A percentile compares a stretch with the other conserved stretches of the same genome.
phyloP scores from a whole-genome alignment of 2,797 vertebrate species.

The Neostethus bicornis region DNA sequence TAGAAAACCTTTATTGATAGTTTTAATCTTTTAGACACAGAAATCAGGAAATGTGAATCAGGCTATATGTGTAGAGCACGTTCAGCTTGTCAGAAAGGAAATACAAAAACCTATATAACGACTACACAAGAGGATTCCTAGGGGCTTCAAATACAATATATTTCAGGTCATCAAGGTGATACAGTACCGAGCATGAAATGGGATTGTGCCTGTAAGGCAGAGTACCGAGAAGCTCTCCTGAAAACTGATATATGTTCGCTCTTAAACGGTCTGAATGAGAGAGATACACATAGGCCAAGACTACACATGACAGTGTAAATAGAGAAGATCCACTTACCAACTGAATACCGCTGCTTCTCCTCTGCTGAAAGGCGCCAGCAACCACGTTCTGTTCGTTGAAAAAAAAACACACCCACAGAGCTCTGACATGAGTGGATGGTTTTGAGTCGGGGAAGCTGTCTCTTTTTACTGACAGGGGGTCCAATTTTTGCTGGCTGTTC shows the following conservation, averaged over 20 bases:
- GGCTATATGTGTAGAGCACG: not conserved
- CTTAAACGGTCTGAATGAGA: conserved; percentile 41
- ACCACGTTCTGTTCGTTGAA: conserved; percentile 24
- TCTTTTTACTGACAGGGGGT: conserved; percentile 38
- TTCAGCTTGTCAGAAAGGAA: conserved; percentile 26
- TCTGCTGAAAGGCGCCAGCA: conserved; percentile 40
- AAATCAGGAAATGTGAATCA: conserved; percentile 25
- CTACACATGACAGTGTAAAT: conserved; percentile 54
- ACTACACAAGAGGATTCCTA: conserved; percentile 10
- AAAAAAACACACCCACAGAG: conserved; percentile 23
- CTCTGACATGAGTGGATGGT: conserved; percentile 59
- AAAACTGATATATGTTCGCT: conserved; percentile 41
- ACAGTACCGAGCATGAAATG: conserved; percentile 48
- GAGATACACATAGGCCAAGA: conserved; percentile 26
- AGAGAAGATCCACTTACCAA: conserved; percentile 40
- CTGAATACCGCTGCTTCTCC: conserved; percentile 38
- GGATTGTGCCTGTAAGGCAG: conserved; percentile 48
- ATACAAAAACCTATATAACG: conserved; percentile 25
- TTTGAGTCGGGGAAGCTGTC: conserved; percentile 36
- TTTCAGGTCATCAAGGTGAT: conserved; percentile 57
- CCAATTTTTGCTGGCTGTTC: conserved; percentile 40
- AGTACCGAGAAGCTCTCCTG: conserved; percentile 21
- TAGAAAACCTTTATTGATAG: conserved; percentile 44
- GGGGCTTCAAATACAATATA: conserved; percentile 40
- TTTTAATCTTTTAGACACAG: conserved; percentile 39